Evolutionary conservation across 2,888 invertebrate species (phyloP), one percentile per base, ranked within the genome.

Genomic region (Stenodera caucasica): DNA sequence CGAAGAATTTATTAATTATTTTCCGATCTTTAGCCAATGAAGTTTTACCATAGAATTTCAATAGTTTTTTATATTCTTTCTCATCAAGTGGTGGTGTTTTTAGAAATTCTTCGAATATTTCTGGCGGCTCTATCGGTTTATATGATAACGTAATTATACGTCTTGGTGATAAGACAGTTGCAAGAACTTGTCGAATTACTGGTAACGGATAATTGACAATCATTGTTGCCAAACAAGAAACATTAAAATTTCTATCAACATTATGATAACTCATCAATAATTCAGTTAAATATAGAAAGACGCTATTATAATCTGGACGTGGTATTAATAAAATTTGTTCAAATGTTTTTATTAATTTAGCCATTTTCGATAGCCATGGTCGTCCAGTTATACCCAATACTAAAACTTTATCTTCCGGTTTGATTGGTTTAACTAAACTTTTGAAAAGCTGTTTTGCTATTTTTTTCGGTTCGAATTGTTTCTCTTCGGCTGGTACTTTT

Each of bases 381-480:
- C 86, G 83, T 1, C 83, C 76, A 1, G 89, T 86, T 2, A 89
- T 85, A 12, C 90, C 91, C 63, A 93, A 79, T 33, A 93, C 81
- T 60, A 90, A 77, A 32, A 91, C 83, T 67, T 87, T 83, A 76
- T 93, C 92, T 2, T 85, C 84, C 0, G 81, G 76, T 30, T 81
- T 83, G 53, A 93, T 86, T 0, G 83, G 84, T 74, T 90, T 91
- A 18, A 91, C 78, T n/a, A 92, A 82, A 61, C 82, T 82, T 78
- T 90, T 91, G 12, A 84, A 84, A 56, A 92, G 81, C 54, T 88
- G 84, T 71, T 84, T 87, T 54, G 87, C 87, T 32, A 93, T 78
- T 54, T 89, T 82, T 68, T 88, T 90, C 0, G 92, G 92, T 67
- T 91, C 87, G 12, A 82, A 77, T 18, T 82, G 78, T 77, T 85